These are phyloP conservation scores for Labeo calbasu DNA, from an alignment of 2,797 vertebrate species.

Conservation along the genomic window DNA sequence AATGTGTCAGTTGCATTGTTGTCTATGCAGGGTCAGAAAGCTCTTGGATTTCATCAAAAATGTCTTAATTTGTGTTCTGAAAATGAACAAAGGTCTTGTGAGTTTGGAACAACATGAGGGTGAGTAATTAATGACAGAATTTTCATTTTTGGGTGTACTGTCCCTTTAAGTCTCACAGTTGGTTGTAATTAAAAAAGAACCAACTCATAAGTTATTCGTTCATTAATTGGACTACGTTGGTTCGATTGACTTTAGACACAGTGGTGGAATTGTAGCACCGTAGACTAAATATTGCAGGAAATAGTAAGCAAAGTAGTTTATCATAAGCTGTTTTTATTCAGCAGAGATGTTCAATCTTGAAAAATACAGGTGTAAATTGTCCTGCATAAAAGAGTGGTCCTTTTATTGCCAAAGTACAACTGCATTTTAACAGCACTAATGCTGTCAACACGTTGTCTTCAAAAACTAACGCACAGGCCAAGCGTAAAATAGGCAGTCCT, in stretches of 20 bases:
- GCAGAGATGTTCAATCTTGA: background rate
- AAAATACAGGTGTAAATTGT: background rate
- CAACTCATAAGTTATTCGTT: background rate
- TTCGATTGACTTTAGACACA: background rate
- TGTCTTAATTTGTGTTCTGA: too few species aligned
- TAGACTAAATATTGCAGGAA: background rate
- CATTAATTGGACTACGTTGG: background rate
- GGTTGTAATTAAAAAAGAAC: background rate
- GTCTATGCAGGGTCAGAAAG: too few species aligned
- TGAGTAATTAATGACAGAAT: too few species aligned
- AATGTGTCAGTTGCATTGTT: too few species aligned
- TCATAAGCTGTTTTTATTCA: background rate
- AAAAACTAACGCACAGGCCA: background rate
- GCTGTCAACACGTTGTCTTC: constrained; percentile 1
- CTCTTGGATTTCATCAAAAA: too few species aligned
- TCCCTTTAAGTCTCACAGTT: background rate
- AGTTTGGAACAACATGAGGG: too few species aligned
- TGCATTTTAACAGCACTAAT: constrained; percentile 1
- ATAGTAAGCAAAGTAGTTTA: background rate
- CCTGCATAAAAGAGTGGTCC: background rate
- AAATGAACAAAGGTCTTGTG: too few species aligned
- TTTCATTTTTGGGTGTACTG: too few species aligned
- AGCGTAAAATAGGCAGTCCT: constrained; percentile 4
- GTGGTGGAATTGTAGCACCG: background rate
- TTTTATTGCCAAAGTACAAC: background rate